Percentiles rank a stretch among this genome's conserved stretches.
These are phyloP conservation scores for Channa striata DNA, from an alignment of 2,797 vertebrate genomes.

Conservation along the genomic window DNA sequence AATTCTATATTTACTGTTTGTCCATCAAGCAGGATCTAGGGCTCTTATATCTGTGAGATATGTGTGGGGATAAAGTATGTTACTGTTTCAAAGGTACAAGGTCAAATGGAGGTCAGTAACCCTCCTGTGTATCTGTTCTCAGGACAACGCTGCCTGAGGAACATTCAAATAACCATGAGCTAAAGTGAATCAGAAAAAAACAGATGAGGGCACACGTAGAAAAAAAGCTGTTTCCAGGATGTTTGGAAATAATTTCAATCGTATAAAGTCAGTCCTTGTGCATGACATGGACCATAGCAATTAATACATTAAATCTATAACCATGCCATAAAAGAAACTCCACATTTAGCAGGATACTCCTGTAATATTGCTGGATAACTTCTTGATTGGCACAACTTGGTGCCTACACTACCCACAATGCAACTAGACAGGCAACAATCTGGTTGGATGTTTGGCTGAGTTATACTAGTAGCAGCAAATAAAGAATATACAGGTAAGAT, in stretches of 20 bases:
- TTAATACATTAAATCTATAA: too few relatives aligned
- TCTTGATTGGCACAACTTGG: too few relatives aligned
- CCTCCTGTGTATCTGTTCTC: neutral
- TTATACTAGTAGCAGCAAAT: too few relatives aligned
- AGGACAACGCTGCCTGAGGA: neutral
- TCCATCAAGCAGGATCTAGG: conserved; percentile 65
- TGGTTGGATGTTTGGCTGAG: too few relatives aligned
- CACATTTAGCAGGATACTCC: too few relatives aligned
- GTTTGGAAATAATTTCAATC: neutral
- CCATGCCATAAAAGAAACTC: too few relatives aligned
- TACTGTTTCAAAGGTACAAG: conserved; percentile 12
- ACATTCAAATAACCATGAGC: neutral
- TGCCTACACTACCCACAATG: too few relatives aligned
- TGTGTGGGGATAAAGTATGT: conserved; percentile 11
- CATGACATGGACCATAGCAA: too few relatives aligned
- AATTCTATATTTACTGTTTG: conserved; percentile 81
- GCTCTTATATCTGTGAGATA: conserved; percentile 38
- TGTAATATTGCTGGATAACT: too few relatives aligned
- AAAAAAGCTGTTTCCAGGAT: neutral
- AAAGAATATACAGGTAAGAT: too few relatives aligned
- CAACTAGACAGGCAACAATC: too few relatives aligned
- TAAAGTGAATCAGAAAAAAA: neutral
- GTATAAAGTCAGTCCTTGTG: too few relatives aligned
- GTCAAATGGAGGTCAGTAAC: conserved; percentile 44
- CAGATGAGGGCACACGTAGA: neutral